Conservation (phyloP, 2,113 vertebrate species). For the Pyxicephalus adspersus region DNA sequence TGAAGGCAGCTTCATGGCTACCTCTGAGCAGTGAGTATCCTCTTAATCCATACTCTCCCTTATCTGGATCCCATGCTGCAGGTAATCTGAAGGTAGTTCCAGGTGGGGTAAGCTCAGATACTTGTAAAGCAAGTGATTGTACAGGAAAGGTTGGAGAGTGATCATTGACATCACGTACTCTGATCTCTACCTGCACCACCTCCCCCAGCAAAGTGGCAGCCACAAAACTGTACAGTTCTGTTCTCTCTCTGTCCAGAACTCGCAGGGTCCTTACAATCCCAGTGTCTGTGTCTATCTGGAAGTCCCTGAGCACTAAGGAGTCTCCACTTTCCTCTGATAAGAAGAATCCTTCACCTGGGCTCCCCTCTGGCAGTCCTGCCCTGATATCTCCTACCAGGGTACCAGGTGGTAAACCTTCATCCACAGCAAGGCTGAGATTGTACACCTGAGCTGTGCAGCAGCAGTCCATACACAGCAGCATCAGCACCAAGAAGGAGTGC, state of each 20-base stretch:
- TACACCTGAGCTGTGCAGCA: constrained; percentile 74
- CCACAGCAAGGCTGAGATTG: constrained; percentile 80
- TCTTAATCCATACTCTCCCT: constrained; percentile 76
- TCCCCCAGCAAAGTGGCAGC: constrained; percentile 84
- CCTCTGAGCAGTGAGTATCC: constrained; percentile 78
- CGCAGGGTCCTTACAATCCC: constrained; percentile 87
- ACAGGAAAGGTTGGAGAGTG: constrained; percentile 80
- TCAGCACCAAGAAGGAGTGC: constrained; percentile 57
- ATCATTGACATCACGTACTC: constrained; percentile 87
- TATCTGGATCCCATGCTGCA: constrained; percentile 81
- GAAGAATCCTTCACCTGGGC: constrained; percentile 78
- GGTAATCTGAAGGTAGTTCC: constrained; percentile 83
- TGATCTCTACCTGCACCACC: constrained; percentile 82
- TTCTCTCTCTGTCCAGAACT: constrained; percentile 83
- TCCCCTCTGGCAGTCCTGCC: constrained; percentile 71
- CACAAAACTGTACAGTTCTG: constrained; percentile 84
- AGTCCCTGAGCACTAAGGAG: constrained; percentile 84
- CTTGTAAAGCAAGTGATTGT: constrained; percentile 68
- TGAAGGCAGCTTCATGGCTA: constrained; percentile 53
- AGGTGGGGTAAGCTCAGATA: constrained; percentile 82
- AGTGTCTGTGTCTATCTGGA: constrained; percentile 84
- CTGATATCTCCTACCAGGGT: constrained; percentile 86
- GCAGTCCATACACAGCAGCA: constrained; percentile 62
- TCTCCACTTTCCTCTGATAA: constrained; percentile 87
- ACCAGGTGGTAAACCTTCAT: constrained; percentile 82